Percentiles rank a stretch among this genome's conserved stretches.
Conservation (phyloP, 2,113 vertebrate species). For the Anser cygnoides region DNA sequence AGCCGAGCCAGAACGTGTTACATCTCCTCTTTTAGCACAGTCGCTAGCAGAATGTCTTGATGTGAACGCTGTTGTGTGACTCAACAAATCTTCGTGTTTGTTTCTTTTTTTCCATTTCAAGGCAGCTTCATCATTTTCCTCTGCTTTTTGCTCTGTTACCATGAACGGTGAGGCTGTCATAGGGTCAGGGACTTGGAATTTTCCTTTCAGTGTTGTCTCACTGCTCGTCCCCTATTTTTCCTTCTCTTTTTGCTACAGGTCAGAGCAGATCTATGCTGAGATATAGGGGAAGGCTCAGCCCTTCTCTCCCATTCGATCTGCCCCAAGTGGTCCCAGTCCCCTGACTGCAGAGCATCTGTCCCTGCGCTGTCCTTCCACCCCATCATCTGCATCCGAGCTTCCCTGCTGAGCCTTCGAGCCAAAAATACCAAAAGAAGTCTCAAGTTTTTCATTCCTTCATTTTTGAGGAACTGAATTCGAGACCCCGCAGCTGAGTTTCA, state of each 20-base stretch:
- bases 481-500: not conserved
- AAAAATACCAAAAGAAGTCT: not conserved
- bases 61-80: not conserved
- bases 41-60: conserved; percentile 50
- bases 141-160: not conserved
- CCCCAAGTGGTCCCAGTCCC: not conserved
- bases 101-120: not conserved
- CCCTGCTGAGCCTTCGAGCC: not conserved
- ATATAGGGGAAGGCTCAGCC: not conserved
- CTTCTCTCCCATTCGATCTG: not conserved
- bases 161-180: not conserved
- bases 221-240: conserved; percentile 39
- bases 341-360: not conserved
- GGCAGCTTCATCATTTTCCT: not conserved
- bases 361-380: not conserved
- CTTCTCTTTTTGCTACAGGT: conserved; percentile 15
- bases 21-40: conserved; percentile 31
- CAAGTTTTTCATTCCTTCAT: not conserved
- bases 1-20: conserved; percentile 36
- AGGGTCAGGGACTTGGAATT: conserved; percentile 63
- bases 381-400: not conserved
- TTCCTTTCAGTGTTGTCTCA: conserved; percentile 58
- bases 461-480: conserved; percentile 26
- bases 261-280: not conserved
- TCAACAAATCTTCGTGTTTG: conserved; percentile 37